A percentile compares a stretch with the other conserved stretches of the same genome.
These are phyloP conservation scores for Troides aeacus DNA, from an alignment of 2,888 invertebrate genomes.

Conservation along the genomic window DNA sequence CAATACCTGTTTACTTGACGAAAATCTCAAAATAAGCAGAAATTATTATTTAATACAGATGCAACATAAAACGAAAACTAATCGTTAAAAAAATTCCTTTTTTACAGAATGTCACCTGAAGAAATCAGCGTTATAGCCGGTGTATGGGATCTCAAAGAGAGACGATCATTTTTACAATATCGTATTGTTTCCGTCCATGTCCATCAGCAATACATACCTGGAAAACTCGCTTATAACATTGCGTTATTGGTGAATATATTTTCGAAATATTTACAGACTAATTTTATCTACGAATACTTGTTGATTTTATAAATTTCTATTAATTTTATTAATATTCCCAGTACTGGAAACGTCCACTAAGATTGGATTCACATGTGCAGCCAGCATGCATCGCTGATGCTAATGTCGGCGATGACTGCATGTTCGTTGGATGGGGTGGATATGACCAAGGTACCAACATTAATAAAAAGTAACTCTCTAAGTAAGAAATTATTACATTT, in stretches of 20 bases:
- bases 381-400: constrained; percentile 62
- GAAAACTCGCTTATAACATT: constrained; percentile 53
- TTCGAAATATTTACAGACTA: not conserved
- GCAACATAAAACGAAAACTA: not conserved
- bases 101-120: constrained; percentile 46
- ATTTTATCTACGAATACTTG: not conserved
- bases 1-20: not conserved
- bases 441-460: constrained; percentile 58
- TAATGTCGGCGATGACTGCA: constrained; percentile 53
- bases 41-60: not conserved
- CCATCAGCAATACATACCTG: constrained; percentile 54
- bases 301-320: no score
- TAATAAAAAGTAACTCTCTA: not conserved
- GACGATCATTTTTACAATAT: constrained; percentile 45
- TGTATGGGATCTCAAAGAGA: constrained; percentile 54
- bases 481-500: no score
- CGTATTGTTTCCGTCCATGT: constrained; percentile 49
- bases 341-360: constrained; percentile 64
- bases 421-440: constrained; percentile 68
- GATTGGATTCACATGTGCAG: constrained; percentile 50
- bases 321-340: constrained; percentile 33
- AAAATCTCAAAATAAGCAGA: not conserved
- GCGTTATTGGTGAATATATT: constrained; percentile 55
- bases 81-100: not conserved
- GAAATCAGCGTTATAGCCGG: constrained; percentile 59